Conservation (phyloP, 2,888 invertebrate species). For the Chymomyza amoena region DNA sequence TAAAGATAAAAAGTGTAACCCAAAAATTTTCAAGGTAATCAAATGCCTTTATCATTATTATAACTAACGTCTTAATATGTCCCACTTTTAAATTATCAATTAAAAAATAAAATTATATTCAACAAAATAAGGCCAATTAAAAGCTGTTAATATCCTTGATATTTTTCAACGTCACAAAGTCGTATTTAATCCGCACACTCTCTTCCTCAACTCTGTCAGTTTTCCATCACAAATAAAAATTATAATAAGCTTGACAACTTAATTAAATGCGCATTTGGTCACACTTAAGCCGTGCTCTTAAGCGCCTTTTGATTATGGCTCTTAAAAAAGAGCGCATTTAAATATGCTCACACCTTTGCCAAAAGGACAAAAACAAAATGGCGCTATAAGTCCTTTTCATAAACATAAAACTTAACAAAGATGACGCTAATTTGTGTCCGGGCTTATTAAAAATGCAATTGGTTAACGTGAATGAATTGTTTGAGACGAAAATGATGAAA, state of each 20-base stretch:
- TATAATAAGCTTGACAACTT: conserved; percentile 46
- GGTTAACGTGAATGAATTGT: conserved; percentile 13
- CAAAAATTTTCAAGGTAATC: too few species aligned
- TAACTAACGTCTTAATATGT: too few species aligned
- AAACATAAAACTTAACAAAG: conserved; percentile 31
- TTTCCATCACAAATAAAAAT: background rate
- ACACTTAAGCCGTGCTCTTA: conserved; percentile 58
- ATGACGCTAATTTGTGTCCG: conserved; percentile 64
- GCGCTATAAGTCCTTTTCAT: conserved; percentile 28
- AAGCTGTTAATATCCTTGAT: too few species aligned
- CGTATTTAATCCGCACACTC: background rate
- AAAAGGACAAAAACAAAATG: background rate
- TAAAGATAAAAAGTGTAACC: too few species aligned
- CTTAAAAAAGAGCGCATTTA: conserved; percentile 7
- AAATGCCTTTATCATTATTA: too few species aligned
- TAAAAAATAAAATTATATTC: too few species aligned
- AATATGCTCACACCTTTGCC: conserved; percentile 27
- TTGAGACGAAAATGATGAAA: background rate
- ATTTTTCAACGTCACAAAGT: too few species aligned
- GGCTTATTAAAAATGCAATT: conserved; percentile 70
- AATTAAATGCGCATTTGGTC: conserved; percentile 67
- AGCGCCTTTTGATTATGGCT: conserved; percentile 43
- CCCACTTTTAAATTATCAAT: too few species aligned
- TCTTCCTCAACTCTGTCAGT: background rate
- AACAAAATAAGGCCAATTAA: too few species aligned